A percentile compares a stretch with the other conserved stretches of the same genome.
Evolutionary conservation across 2,888 invertebrate species (phyloP).

Genomic region (Graphium colonna): DNA sequence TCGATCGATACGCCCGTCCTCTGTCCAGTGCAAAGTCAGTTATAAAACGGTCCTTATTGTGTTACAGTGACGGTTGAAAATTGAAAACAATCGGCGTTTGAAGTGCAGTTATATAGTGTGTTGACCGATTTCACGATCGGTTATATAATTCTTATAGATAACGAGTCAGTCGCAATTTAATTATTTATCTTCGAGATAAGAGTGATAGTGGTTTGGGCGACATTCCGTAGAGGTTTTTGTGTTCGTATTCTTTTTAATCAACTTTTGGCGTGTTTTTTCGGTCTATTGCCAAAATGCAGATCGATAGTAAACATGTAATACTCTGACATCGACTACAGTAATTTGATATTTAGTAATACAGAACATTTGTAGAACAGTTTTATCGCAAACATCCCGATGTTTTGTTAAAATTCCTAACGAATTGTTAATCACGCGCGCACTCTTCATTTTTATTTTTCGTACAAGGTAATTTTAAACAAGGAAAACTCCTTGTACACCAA

Average conservation of each 20-base stretch:
- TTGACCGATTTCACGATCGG: not conserved
- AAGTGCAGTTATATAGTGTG: slow-evolving; percentile 18
- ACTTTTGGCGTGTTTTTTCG: slow-evolving; percentile 9
- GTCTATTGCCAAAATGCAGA: slow-evolving; percentile 4
- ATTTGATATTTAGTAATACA: no score
- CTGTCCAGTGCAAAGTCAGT: slow-evolving; percentile 27
- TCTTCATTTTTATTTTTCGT: not conserved
- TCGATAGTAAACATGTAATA: not conserved
- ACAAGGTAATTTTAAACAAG: not conserved
- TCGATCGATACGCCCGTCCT: slow-evolving; percentile 53
- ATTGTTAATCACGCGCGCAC: not conserved
- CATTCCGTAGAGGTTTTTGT: slow-evolving; percentile 24
- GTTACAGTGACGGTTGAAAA: slow-evolving; percentile 32
- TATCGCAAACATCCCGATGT: no score
- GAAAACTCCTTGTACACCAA: not conserved
- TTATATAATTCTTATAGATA: slow-evolving; percentile 31
- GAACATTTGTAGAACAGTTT: no score
- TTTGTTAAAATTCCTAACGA: no score
- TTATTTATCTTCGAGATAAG: slow-evolving; percentile 51
- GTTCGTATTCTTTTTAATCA: slow-evolving; percentile 19
- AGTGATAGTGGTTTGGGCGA: slow-evolving; percentile 64
- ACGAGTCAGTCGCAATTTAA: slow-evolving; percentile 30
- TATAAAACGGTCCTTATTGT: slow-evolving; percentile 25
- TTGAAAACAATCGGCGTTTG: slow-evolving; percentile 28
- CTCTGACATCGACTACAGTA: no score